These are phyloP conservation scores for Urophycis tenuis DNA, from an alignment of 2,797 vertebrate species.

Conservation along the genomic window DNA sequence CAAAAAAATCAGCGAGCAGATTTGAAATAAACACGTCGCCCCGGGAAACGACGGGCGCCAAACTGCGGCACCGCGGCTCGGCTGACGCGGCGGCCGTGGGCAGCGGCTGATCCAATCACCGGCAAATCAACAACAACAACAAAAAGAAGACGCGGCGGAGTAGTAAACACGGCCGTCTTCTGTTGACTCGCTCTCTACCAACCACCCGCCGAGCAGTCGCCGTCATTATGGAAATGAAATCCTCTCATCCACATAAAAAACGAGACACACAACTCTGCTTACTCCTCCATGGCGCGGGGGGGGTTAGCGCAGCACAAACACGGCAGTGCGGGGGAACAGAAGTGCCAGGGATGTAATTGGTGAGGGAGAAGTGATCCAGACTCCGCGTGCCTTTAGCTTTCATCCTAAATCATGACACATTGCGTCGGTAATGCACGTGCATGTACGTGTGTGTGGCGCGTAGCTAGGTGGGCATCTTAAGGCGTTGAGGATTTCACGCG, in stretches of 20 bases:
- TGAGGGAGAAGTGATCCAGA: constrained; percentile 17
- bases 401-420: background rate
- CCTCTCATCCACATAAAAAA: constrained; percentile 27
- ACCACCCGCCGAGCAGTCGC: constrained; percentile 26
- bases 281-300: constrained; percentile 24
- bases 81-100: background rate
- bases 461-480: background rate
- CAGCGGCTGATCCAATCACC: background rate
- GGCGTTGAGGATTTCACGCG: background rate
- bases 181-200: constrained; percentile 13
- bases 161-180: constrained; percentile 25
- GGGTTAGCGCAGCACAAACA: constrained; percentile 13
- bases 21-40: background rate
- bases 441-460: too few relatives aligned
- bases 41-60: background rate
- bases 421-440: background rate
- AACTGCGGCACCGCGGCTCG: background rate
- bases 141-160: constrained; percentile 27
- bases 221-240: constrained; percentile 48
- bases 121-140: constrained; percentile 23
- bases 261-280: constrained; percentile 10
- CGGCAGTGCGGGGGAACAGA: background rate
- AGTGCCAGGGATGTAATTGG: constrained; percentile 11
- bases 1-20: background rate
- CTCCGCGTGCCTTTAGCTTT: constrained; percentile 31